Percentiles rank a stretch among this genome's conserved stretches.
These are phyloP conservation scores for Meandrusa payeni DNA, from an alignment of 2,888 invertebrate genomes.

Conservation along the genomic window DNA sequence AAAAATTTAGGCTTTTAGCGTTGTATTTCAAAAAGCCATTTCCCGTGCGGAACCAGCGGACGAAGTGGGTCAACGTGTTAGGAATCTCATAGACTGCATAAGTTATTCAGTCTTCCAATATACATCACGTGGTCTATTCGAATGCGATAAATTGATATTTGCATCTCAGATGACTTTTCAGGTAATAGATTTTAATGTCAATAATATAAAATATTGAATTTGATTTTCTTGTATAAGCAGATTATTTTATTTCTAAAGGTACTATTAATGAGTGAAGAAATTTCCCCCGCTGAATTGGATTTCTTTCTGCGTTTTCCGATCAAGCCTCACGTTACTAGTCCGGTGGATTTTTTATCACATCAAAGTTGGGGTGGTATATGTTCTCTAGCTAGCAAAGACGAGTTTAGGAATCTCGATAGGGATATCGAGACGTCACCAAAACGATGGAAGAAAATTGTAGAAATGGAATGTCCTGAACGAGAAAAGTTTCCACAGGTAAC, in stretches of 20 bases:
- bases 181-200: constrained; percentile 62
- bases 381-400: constrained; percentile 93
- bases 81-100: constrained; percentile 96
- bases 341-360: constrained; percentile 96
- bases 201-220: neutral
- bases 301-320: constrained; percentile 95
- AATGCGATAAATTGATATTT: constrained; percentile 97
- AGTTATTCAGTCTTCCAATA: constrained; percentile 97
- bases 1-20: constrained; percentile 90
- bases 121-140: constrained; percentile 95
- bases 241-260: constrained; percentile 78
- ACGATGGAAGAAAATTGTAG: constrained; percentile 98
- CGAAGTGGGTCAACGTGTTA: constrained; percentile 88
- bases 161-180: constrained; percentile 98
- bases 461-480: constrained; percentile 96
- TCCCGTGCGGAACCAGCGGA: constrained; percentile 91
- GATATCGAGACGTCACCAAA: constrained; percentile 98
- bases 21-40: constrained; percentile 98
- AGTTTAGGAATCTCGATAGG: constrained; percentile 95
- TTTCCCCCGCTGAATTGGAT: constrained; percentile 92
- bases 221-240: neutral
- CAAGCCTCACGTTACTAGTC: constrained; percentile 95
- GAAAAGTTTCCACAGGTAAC: constrained; percentile 96
- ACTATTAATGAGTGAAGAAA: constrained; percentile 91
- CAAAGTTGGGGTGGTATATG: constrained; percentile 97